Percentiles rank a stretch among this genome's conserved stretches.
phyloP scores from a whole-genome alignment of 2,797 vertebrate genomes.

The Darevskia nairensis region DNA sequence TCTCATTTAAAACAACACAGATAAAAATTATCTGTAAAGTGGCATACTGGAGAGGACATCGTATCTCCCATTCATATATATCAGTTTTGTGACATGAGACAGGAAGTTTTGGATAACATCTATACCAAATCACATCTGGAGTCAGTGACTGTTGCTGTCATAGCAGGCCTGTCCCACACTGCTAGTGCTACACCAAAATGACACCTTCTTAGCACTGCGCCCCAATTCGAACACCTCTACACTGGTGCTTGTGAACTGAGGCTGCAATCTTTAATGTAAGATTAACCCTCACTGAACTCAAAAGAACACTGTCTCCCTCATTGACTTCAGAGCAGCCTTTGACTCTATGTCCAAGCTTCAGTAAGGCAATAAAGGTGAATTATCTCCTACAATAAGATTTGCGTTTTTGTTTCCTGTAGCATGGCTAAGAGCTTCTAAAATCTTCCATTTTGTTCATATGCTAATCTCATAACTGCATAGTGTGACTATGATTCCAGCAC shows the following conservation, averaged over 20 bases:
- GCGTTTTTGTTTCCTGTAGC: neutral
- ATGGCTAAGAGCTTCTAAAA: neutral
- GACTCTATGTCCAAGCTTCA: neutral
- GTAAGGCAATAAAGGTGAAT: neutral
- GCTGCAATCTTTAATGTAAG: neutral
- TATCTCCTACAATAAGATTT: neutral
- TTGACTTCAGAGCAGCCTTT: too few relatives aligned
- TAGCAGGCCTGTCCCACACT: too few relatives aligned
- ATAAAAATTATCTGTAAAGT: too few relatives aligned
- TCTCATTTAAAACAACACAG: too few relatives aligned
- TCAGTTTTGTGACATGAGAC: neutral
- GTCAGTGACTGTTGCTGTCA: neutral
- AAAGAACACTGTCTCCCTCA: neutral
- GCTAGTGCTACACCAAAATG: neutral
- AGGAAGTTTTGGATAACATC: neutral
- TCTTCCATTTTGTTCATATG: constrained; percentile 4
- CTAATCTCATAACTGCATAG: constrained; percentile 3
- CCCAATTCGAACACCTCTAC: neutral
- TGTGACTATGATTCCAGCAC: neutral
- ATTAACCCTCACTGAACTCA: neutral
- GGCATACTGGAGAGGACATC: too few relatives aligned
- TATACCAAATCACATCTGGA: neutral
- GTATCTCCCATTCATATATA: too few relatives aligned
- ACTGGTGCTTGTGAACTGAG: neutral
- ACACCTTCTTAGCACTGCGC: neutral